Base-by-base conservation (phyloP, 2,888 invertebrate species). In the Globia sparganii region DNA sequence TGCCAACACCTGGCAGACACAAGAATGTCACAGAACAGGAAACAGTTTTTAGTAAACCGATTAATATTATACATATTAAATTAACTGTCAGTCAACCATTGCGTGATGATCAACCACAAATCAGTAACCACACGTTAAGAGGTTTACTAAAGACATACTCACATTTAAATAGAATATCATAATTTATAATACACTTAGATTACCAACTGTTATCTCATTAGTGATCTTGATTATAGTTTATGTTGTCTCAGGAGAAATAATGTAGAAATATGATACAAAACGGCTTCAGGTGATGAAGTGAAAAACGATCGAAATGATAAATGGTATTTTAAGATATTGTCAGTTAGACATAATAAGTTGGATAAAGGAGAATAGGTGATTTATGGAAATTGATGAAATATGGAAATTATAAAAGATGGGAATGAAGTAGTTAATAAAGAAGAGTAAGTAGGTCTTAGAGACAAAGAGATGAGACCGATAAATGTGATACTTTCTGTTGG, bases 111-210 rank as follows among this genome's bases (percentile, higher is more conserved):
- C 62, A 64, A 13, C 65, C 77, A 86, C 88, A 86, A 87, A 80
- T 87, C 81, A 87, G 58, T 40, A 70, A 78, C 56, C 71, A 75
- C 74, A 73, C 59, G 69, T 77, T 80, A 84, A 80, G 84, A 86
- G 72, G 64, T 77, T 84, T 74, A 75, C 61, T 31, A 69, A 76
- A 80, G 72, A 84, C 77, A 78, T 78, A 77, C 61, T 73, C 71
- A 74, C 56, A 71, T 74, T 84, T 83, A 53, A 83, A 78, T 77
- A 72, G 73, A 80, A 83, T 66, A 83, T 71, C 64, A 69, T 80
- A 76, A 87, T 83, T 87, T 87, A 85, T 85, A 87, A 77, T 73
- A 83, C 67, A 78, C 76, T 78, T 71, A 77, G 85, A 80, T 80
- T 85, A 79, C 59, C 34, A 31, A 56, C 75, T 72, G 31, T 80